Conservation (phyloP, 2,888 invertebrate genomes). For the Mythimna albipuncta region DNA sequence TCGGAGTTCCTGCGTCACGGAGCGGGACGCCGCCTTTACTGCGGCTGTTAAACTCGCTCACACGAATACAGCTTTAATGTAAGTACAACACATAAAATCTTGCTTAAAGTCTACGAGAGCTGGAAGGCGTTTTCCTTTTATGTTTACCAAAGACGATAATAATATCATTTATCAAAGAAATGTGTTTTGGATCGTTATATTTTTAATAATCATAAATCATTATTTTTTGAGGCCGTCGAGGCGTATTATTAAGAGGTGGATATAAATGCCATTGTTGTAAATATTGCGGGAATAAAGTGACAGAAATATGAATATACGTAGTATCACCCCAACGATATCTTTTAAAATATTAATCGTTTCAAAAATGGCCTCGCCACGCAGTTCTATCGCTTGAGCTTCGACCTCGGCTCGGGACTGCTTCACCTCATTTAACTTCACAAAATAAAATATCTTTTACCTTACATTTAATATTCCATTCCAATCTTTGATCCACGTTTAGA, state of each 20-base stretch:
- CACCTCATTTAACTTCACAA: slow-evolving; percentile 18
- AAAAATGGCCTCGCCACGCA: background rate
- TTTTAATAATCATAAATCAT: slow-evolving; percentile 2
- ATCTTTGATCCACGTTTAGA: slow-evolving; percentile 28
- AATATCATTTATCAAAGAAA: background rate
- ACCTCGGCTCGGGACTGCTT: background rate
- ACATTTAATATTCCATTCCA: slow-evolving; percentile 37
- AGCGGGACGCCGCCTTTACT: background rate
- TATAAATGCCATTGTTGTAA: background rate
- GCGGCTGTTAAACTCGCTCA: slow-evolving; percentile 3
- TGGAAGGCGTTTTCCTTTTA: background rate
- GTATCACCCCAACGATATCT: background rate
- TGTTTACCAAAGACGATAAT: background rate
- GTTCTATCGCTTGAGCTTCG: background rate
- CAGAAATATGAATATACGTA: background rate
- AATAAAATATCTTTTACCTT: slow-evolving; percentile 24
- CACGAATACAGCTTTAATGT: slow-evolving; percentile 1
- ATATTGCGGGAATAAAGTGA: background rate
- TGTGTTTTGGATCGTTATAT: background rate
- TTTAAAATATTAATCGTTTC: background rate
- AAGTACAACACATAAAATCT: slow-evolving; percentile 9
- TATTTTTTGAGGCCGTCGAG: background rate
- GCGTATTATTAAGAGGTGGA: too few relatives aligned
- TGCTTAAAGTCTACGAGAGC: background rate
- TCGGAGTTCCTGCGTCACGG: background rate